Conservation (phyloP, 2,797 vertebrate genomes). For the Alca torda region DNA sequence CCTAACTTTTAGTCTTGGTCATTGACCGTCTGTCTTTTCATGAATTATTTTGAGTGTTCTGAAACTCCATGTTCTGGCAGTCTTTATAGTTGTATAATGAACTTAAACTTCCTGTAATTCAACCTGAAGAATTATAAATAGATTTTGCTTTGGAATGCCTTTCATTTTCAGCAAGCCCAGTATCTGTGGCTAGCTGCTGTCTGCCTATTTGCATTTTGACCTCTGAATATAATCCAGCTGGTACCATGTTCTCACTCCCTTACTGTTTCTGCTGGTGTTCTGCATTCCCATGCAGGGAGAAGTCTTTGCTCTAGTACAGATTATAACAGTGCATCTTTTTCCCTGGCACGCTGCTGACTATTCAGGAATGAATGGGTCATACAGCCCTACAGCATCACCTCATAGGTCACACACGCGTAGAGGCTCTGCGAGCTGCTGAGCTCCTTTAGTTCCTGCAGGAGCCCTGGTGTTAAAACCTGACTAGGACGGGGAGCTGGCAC, state of each 20-base stretch:
- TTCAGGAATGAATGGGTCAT: background rate
- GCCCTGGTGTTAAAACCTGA: background rate
- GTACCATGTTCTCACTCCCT: background rate
- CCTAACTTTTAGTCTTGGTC: background rate
- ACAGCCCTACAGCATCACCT: background rate
- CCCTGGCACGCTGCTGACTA: background rate
- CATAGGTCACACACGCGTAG: rapidly evolving
- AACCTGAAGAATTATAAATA: background rate
- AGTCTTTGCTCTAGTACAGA: background rate
- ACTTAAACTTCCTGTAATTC: background rate
- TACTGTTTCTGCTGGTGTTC: background rate
- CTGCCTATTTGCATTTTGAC: background rate
- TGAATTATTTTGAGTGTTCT: background rate
- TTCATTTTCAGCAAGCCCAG: background rate
- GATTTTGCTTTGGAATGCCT: background rate
- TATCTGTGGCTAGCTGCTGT: background rate
- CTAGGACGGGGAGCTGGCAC: background rate
- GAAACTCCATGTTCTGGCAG: background rate
- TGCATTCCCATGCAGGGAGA: background rate
- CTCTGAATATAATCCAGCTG: background rate
- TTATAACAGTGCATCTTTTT: background rate
- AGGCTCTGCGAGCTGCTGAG: background rate
- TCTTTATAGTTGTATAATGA: background rate
- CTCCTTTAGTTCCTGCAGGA: background rate
- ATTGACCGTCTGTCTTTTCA: background rate